These are phyloP conservation scores for Ethmia dodecea DNA, from an alignment of 2,888 invertebrate genomes.

Conservation along the genomic window DNA sequence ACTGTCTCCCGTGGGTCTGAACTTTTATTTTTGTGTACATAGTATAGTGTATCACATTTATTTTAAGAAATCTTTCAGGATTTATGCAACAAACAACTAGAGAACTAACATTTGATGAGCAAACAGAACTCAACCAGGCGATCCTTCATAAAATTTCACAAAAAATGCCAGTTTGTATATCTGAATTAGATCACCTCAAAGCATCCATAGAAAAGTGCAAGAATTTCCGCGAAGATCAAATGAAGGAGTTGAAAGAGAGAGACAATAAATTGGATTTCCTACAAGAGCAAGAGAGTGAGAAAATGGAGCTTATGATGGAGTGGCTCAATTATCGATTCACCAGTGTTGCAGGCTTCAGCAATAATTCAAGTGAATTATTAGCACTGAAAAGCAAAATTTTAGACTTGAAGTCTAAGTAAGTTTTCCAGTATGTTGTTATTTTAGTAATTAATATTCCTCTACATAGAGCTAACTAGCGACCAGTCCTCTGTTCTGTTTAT, in stretches of 20 bases:
- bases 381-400: constrained; percentile 56
- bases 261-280: constrained; percentile 52
- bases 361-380: constrained; percentile 49
- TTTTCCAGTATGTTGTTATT: constrained; percentile 10
- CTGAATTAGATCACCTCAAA: constrained; percentile 45
- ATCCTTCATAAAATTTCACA: constrained; percentile 52
- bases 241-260: constrained; percentile 46
- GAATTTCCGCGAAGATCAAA: constrained; percentile 34
- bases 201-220: constrained; percentile 25
- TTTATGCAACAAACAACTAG: constrained; percentile 49
- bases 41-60: background rate
- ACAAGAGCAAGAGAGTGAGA: constrained; percentile 58
- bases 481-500: no score
- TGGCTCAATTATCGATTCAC: constrained; percentile 58
- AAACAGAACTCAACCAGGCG: constrained; percentile 58
- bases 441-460: background rate
- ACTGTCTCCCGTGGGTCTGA: background rate
- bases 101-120: constrained; percentile 62
- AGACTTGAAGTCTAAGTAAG: constrained; percentile 68
- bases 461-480: no score
- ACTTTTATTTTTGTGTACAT: background rate
- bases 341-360: constrained; percentile 46
- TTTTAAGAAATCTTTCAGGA: constrained; percentile 36
- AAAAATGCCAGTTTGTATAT: constrained; percentile 45
- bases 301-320: constrained; percentile 63